Percentiles rank a stretch among this genome's conserved stretches.
Conservation (phyloP, 2,888 invertebrate species). For the Diarsia brunnea region DNA sequence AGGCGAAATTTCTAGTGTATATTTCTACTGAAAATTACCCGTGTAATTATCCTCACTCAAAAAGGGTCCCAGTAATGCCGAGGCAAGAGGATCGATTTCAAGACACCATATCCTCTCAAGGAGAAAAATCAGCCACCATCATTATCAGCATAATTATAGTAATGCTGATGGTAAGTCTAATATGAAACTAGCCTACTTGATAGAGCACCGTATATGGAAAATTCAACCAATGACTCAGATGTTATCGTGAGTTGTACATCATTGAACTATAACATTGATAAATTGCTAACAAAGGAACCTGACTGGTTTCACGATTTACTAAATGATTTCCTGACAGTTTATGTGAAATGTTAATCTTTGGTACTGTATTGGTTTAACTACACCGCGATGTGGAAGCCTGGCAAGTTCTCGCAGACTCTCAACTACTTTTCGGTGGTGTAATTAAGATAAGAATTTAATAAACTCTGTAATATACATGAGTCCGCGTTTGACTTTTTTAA, state of each 20-base stretch:
- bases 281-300: constrained; percentile 57
- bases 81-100: not conserved
- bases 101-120: not conserved
- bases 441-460: too few species aligned
- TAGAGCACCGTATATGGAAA: not conserved
- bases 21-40: not conserved
- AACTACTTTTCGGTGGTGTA: not conserved
- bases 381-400: not conserved
- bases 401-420: not conserved
- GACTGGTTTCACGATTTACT: constrained; percentile 51
- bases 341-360: constrained; percentile 16
- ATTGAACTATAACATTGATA: constrained; percentile 66
- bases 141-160: too few species aligned
- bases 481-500: too few species aligned
- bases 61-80: not conserved
- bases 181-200: not conserved
- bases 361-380: not conserved
- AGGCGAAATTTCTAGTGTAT: too few species aligned
- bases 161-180: not conserved
- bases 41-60: not conserved
- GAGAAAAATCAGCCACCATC: too few species aligned
- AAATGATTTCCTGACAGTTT: constrained; percentile 41
- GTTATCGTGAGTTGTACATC: constrained; percentile 54
- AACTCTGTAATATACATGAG: too few species aligned
- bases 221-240: constrained; percentile 32